These are phyloP conservation scores for Neogobius melanostomus DNA, from an alignment of 2,113 vertebrate genomes.

Conservation along the genomic window DNA sequence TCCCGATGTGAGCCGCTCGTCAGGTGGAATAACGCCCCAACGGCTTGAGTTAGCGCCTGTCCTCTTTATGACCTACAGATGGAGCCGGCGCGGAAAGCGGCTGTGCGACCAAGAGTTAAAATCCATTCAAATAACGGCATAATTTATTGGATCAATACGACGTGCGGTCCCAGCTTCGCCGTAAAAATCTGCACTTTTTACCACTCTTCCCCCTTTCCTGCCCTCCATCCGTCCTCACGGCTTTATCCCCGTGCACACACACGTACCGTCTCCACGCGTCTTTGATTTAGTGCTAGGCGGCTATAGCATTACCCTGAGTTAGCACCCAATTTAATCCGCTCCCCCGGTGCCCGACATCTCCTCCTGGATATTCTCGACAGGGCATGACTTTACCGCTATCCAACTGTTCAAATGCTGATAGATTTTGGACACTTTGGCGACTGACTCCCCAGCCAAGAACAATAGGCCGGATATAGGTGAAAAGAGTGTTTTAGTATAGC, in stretches of 20 bases:
- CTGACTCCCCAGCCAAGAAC: too few species aligned
- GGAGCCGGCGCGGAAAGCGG: neutral
- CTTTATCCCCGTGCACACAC: constrained; percentile 23
- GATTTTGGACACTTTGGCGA: too few species aligned
- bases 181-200: constrained; percentile 19
- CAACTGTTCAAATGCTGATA: too few species aligned
- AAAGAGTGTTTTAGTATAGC: too few species aligned
- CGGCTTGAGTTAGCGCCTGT: constrained; percentile 2
- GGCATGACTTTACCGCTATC: too few species aligned
- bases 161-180: constrained; percentile 12
- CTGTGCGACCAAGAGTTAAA: neutral
- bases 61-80: neutral
- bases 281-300: constrained; percentile 33
- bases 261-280: neutral
- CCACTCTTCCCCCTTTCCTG: constrained; percentile 8
- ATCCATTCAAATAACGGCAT: constrained; percentile 14
- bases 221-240: constrained; percentile 26
- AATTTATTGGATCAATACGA: constrained; percentile 10
- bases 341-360: constrained; percentile 9
- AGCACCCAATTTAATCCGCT: constrained; percentile 41
- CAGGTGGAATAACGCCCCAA: constrained; percentile 13
- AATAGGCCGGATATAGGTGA: too few species aligned
- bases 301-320: constrained; percentile 41
- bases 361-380: neutral
- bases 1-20: neutral